Evolutionary conservation across 2,888 invertebrate genomes (phyloP).

Genomic region (Pemphredon lugubris): DNA sequence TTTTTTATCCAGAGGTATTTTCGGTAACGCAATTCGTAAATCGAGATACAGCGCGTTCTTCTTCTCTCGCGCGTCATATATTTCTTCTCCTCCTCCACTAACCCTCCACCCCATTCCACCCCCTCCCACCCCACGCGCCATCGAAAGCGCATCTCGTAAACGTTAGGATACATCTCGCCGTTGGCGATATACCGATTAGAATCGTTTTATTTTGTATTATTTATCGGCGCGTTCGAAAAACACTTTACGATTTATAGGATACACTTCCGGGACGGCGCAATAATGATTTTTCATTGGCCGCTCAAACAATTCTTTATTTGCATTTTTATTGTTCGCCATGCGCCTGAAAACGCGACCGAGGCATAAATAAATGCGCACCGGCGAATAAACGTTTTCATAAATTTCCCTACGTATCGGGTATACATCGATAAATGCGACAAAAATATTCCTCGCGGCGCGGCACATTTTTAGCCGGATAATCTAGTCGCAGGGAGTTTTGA

Average conservation of each 20-base stretch:
- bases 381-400: conserved; percentile 49
- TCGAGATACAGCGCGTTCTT: neutral
- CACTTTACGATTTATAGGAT: conserved; percentile 34
- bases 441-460: neutral
- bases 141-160: too few relatives aligned
- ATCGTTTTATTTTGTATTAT: conserved; percentile 13
- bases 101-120: too few relatives aligned
- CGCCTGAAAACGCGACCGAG: conserved; percentile 17
- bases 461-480: conserved; percentile 7
- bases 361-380: conserved; percentile 30
- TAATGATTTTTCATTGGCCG: conserved; percentile 33
- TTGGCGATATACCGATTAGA: too few relatives aligned
- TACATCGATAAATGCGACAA: neutral
- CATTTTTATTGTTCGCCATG: conserved; percentile 50
- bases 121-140: too few relatives aligned
- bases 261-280: conserved; percentile 49
- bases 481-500: neutral
- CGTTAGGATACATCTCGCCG: too few relatives aligned
- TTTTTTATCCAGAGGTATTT: too few relatives aligned
- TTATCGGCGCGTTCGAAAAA: conserved; percentile 16
- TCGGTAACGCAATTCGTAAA: neutral
- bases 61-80: neutral
- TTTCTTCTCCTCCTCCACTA: too few relatives aligned
- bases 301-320: conserved; percentile 51
- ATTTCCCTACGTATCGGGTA: conserved; percentile 8